phyloP scores from a whole-genome alignment of 2,888 invertebrate species.

The Eremobia ochroleuca region DNA sequence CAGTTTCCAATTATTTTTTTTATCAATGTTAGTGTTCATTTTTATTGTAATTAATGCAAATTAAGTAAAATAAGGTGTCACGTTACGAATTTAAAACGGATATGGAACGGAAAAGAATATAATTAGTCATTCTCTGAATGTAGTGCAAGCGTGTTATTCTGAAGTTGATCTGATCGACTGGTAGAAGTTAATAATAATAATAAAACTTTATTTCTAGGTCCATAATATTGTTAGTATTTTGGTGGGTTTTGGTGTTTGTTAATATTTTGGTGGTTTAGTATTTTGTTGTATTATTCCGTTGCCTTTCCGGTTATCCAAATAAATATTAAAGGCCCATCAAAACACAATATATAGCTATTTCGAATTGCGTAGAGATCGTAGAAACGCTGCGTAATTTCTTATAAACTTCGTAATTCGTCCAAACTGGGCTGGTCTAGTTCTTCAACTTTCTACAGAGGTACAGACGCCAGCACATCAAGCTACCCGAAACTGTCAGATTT shows the following conservation, averaged over 20 bases:
- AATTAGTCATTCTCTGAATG: slow-evolving; percentile 19
- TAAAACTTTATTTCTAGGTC: too few relatives aligned
- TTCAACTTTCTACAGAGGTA: slow-evolving; percentile 88
- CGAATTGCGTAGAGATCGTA: slow-evolving; percentile 77
- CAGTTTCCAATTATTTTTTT: slow-evolving; percentile 63
- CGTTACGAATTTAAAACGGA: slow-evolving; percentile 35
- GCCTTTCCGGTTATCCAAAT: neutral
- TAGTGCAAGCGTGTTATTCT: neutral
- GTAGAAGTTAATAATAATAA: neutral
- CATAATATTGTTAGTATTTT: too few relatives aligned
- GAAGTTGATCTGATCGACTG: neutral
- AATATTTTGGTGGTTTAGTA: too few relatives aligned
- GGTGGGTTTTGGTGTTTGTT: too few relatives aligned
- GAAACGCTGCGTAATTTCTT: slow-evolving; percentile 77
- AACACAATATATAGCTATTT: slow-evolving; percentile 14
- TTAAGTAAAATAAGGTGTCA: slow-evolving; percentile 35
- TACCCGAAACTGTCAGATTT: too few relatives aligned
- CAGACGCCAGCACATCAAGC: too few relatives aligned
- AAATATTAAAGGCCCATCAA: neutral
- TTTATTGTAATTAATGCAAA: slow-evolving; percentile 54
- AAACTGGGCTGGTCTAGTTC: slow-evolving; percentile 87
- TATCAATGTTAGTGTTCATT: slow-evolving; percentile 37
- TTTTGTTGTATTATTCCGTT: too few relatives aligned
- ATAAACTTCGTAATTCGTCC: slow-evolving; percentile 78
- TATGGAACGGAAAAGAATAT: slow-evolving; percentile 2